Conservation (phyloP, 1,140 invertebrate species). For the Eulimnadia texana region DNA sequence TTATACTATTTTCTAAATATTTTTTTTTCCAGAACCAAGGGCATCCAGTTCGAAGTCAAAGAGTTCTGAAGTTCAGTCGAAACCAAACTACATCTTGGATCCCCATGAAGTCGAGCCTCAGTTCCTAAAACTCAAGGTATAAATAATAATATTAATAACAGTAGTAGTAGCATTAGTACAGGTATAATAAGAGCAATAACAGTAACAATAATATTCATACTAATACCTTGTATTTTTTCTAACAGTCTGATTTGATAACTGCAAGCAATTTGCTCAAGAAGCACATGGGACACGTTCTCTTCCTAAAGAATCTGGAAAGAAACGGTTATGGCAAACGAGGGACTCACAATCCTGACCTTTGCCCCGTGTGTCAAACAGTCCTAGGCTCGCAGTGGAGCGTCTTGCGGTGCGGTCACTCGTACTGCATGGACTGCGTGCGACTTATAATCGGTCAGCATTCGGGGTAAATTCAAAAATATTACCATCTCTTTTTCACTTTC, state of each 20-base stretch:
- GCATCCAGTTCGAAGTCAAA: constrained; percentile 21
- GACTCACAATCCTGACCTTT: constrained; percentile 41
- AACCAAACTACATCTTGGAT: constrained; percentile 32
- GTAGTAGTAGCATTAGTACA: too few relatives aligned
- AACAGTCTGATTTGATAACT: constrained; percentile 26
- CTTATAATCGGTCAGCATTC: not conserved
- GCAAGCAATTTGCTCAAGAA: constrained; percentile 29
- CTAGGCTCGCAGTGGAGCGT: constrained; percentile 47
- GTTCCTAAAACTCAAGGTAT: constrained; percentile 13
- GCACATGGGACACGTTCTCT: constrained; percentile 37
- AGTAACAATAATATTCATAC: not conserved
- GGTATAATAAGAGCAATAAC: too few relatives aligned
- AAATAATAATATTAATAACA: too few relatives aligned
- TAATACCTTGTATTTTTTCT: not conserved
- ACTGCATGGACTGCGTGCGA: constrained; percentile 44
- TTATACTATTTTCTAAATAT: too few relatives aligned
- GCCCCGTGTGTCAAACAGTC: constrained; percentile 49
- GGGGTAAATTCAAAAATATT: not conserved
- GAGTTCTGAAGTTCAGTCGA: constrained; percentile 17
- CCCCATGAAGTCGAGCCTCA: constrained; percentile 29
- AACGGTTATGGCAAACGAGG: constrained; percentile 26
- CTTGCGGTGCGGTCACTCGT: constrained; percentile 50
- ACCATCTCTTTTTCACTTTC: not conserved
- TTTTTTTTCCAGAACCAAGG: constrained; percentile 19
- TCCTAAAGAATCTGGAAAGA: constrained; percentile 37